These are phyloP conservation scores for Gambelia wislizenii DNA, from an alignment of 2,797 vertebrate genomes.

Conservation along the genomic window DNA sequence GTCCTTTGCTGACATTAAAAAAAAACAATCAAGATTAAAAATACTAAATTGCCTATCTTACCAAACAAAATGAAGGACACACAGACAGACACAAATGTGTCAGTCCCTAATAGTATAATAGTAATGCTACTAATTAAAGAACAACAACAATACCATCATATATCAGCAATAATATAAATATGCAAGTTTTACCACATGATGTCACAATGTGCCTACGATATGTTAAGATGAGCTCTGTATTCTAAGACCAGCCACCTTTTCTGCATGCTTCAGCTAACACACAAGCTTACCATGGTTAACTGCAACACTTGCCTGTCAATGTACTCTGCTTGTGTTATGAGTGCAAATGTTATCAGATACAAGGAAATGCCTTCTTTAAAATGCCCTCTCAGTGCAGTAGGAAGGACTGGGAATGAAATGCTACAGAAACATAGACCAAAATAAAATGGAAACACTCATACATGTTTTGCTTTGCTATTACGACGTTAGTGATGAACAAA, in stretches of 20 bases:
- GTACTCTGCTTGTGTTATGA: neutral
- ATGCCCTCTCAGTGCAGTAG: neutral
- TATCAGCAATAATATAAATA: neutral
- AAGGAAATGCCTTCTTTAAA: neutral
- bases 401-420: neutral
- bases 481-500: slow-evolving; percentile 10
- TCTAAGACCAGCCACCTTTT: neutral
- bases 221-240: neutral
- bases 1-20: too few relatives aligned
- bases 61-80: too few relatives aligned
- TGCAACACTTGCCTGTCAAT: neutral
- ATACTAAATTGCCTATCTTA: too few relatives aligned
- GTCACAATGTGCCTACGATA: slow-evolving; percentile 47
- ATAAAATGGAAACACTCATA: neutral
- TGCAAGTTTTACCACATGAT: slow-evolving; percentile 16
- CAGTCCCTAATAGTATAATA: neutral
- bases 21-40: too few relatives aligned
- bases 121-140: slow-evolving; percentile 10
- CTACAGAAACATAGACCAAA: neutral
- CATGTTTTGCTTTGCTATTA: too few relatives aligned
- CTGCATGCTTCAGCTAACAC: neutral
- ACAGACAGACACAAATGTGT: neutral
- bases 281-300: neutral
- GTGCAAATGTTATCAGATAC: neutral
- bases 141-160: neutral